Base-by-base conservation (phyloP, 2,888 invertebrate genomes). In the Bugula neritina region DNA sequence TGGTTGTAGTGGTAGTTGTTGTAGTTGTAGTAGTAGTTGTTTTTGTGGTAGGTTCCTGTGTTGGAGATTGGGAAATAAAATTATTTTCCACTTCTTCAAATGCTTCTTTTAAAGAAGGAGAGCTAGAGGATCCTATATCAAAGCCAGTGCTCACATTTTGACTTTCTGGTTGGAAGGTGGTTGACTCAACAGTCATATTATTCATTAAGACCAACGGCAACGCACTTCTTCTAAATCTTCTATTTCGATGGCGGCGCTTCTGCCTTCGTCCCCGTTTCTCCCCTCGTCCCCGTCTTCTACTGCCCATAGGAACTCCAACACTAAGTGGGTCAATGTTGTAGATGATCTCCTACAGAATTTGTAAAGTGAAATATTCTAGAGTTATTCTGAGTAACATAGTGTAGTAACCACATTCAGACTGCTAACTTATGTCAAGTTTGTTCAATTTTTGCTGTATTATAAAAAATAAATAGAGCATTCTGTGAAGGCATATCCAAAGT, bases 301-400 rank as follows among this genome's bases (percentile, higher is more conserved):
- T 13, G 10, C 31, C 63, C 5, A 3, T 34, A 10, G 43, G 5
- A 43, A 17, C 5, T 63, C 5, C 63, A 5, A 25, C 29, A 13
- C 25, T 63, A 27, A 63, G 27, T 2, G 63, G 63, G 31, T 63
- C 63, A n/a, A 63, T 63, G 63, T 63, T 63, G 31, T 63, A 63
- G 27, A 63, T 63, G 17, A 63, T 63, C 63, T 63, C 63, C 63
- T 63, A 25, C 13, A 57, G n/a, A n/a, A n/a, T n/a, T n/a, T n/a
- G n/a, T n/a, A n/a, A n/a, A n/a, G n/a, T n/a, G n/a, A n/a, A n/a
- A n/a, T n/a, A n/a, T n/a, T n/a, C n/a, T n/a, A n/a, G n/a, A n/a
- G n/a, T n/a, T n/a, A n/a, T n/a, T n/a, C n/a, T n/a, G n/a, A n/a
- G n/a, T n/a, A n/a, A n/a, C n/a, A n/a, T n/a, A n/a, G n/a, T n/a